Evolutionary conservation across 2,113 vertebrate genomes (phyloP).

Genomic region (Myrmecophaga tridactyla): DNA sequence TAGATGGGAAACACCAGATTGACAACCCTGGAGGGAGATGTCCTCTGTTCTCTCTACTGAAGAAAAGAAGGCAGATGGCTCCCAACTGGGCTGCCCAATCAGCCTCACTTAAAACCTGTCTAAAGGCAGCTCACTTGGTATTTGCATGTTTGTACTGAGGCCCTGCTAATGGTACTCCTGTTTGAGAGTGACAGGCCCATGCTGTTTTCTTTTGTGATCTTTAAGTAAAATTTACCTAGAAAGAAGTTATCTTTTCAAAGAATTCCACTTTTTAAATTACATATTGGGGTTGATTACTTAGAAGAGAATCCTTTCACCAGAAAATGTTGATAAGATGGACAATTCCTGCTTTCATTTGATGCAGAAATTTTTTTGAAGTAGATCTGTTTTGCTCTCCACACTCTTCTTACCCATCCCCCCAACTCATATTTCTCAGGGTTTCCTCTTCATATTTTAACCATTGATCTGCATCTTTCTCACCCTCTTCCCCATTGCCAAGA

Average conservation of each 20-base stretch:
- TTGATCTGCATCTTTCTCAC: not conserved
- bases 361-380: not conserved
- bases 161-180: not conserved
- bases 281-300: not conserved
- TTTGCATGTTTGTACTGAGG: not conserved
- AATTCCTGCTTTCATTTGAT: not conserved
- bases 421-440: not conserved
- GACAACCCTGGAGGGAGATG: not conserved
- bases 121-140: not conserved
- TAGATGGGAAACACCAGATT: not conserved
- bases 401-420: not conserved
- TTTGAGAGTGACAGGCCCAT: not conserved
- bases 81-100: not conserved
- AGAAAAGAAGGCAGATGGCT: constrained; percentile 40
- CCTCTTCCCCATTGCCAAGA: not conserved
- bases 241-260: not conserved
- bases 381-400: not conserved
- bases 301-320: not conserved
- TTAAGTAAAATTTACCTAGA: not conserved
- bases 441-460: not conserved
- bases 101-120: not conserved
- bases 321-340: not conserved
- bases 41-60: not conserved
- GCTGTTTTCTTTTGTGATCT: not conserved
- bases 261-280: not conserved